Conservation (phyloP, 2,113 vertebrate species). For the Lathamus discolor region DNA sequence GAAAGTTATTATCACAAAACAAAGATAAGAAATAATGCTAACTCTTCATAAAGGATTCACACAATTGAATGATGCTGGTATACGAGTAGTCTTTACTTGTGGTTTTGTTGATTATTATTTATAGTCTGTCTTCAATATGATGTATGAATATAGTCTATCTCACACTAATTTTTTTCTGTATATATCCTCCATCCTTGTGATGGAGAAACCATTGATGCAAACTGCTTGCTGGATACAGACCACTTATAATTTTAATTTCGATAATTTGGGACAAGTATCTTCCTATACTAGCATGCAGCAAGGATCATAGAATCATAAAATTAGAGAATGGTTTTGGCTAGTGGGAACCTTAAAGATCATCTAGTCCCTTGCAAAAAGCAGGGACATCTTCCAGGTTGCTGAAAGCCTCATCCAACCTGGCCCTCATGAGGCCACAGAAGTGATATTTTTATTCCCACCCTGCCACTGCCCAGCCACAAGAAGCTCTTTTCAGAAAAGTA, state of each 20-base stretch:
- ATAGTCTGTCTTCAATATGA: rapidly evolving
- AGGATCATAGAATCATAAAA: neutral
- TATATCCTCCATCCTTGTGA: neutral
- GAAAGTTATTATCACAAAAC: neutral
- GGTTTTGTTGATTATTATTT: neutral
- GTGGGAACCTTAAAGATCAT: neutral
- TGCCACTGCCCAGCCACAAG: neutral
- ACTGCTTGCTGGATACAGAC: neutral
- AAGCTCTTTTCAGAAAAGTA: neutral
- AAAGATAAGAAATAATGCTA: neutral
- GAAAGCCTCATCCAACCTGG: neutral
- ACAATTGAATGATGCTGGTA: neutral
- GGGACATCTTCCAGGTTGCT: neutral
- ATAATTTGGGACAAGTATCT: neutral
- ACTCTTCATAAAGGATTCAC: neutral
- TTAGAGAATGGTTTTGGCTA: neutral
- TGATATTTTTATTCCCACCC: neutral
- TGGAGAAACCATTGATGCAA: neutral
- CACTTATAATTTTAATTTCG: neutral
- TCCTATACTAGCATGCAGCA: neutral
- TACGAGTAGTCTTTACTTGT: neutral
- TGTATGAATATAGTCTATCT: neutral
- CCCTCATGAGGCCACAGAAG: neutral
- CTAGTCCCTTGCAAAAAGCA: neutral
- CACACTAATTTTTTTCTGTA: neutral